Base-by-base conservation (phyloP, 1,140 invertebrate species). In the Hydropsyche tenuis region DNA sequence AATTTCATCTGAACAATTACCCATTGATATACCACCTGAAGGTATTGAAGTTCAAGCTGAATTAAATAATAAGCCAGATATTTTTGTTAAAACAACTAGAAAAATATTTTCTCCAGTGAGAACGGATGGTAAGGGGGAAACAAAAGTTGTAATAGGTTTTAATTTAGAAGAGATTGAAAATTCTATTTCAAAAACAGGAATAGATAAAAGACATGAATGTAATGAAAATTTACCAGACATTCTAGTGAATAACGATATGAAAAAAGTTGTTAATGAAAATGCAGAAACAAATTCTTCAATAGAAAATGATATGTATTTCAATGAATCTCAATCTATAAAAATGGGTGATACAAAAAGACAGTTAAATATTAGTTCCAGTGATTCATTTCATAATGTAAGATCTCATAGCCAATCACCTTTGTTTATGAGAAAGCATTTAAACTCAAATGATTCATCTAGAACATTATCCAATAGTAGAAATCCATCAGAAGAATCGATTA, bases 1-100 rank as follows among this genome's bases (percentile, higher is more conserved):
- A 56, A 73, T 78, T 51, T 60, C 56, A 25, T 71, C 77, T 0
- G 73, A 76, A 65, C 72, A 78, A 56, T 64, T 78, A n/a, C 48
- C 45, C 0, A 71, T 83, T 27, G 77, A 85, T 81, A 80, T 85
- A 30, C 76, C 76, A 27, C 48, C 71, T 0, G 85, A 82, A 60
- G 82, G 84, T 9, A 77, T 86, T 1, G 85, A 85, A 79, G 73
- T 85, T 22, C 82, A 83, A 80, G 79, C 85, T 53, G 77, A 75
- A n/a, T 77, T 79, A 9, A 80, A 83, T 27, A 76, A 79, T 11
- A 81, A 78, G n/a, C 84, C 83, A 64, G 87, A 88, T 80, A 86
- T 93, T 6, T 91, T 93, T 70, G 89, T 93, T 0, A 92, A 91
- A 79, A 93, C 92, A 0, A 93, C 90, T 62, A 85, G 91, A 27